These are phyloP conservation scores for Mythimna ferrago DNA, from an alignment of 2,888 invertebrate genomes.

Conservation along the genomic window DNA sequence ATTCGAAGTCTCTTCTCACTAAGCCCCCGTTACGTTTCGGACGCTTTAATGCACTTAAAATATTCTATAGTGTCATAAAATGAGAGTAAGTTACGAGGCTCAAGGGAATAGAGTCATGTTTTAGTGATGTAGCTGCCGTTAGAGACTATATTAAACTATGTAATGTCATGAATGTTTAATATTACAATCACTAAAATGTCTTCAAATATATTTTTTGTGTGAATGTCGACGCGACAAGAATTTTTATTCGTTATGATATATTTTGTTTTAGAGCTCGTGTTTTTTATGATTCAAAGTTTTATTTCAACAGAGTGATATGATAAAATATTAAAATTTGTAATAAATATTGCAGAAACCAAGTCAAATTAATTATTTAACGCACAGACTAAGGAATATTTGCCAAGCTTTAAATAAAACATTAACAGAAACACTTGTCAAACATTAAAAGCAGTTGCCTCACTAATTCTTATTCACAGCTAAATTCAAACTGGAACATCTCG, in stretches of 20 bases:
- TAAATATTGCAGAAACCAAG: conserved; percentile 13
- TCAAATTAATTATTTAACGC: conserved; percentile 7
- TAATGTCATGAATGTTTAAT: conserved; percentile 52
- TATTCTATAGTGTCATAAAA: conserved; percentile 87
- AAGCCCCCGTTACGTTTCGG: conserved; percentile 63
- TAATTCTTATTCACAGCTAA: conserved; percentile 61
- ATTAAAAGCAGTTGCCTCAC: conserved; percentile 59
- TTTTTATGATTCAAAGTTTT: background rate
- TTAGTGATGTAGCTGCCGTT: conserved; percentile 61
- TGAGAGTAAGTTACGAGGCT: conserved; percentile 80
- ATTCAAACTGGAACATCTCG: conserved; percentile 61
- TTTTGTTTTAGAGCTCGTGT: background rate
- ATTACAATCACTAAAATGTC: conserved; percentile 43
- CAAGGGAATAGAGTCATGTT: conserved; percentile 69
- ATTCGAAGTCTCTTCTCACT: conserved; percentile 57
- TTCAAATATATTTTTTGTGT: conserved; percentile 29
- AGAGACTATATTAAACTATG: conserved; percentile 54
- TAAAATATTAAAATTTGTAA: conserved; percentile 2
- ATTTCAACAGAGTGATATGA: background rate
- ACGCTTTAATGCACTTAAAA: conserved; percentile 84
- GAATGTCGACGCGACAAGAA: conserved; percentile 5
- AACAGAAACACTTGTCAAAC: conserved; percentile 55
- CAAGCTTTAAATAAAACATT: conserved; percentile 46
- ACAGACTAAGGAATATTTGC: conserved; percentile 6
- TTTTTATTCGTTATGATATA: conserved; percentile 19